A percentile compares a stretch with the other conserved stretches of the same genome.
Conservation (phyloP, 1,140 invertebrate species). For the Drosophila miranda region DNA sequence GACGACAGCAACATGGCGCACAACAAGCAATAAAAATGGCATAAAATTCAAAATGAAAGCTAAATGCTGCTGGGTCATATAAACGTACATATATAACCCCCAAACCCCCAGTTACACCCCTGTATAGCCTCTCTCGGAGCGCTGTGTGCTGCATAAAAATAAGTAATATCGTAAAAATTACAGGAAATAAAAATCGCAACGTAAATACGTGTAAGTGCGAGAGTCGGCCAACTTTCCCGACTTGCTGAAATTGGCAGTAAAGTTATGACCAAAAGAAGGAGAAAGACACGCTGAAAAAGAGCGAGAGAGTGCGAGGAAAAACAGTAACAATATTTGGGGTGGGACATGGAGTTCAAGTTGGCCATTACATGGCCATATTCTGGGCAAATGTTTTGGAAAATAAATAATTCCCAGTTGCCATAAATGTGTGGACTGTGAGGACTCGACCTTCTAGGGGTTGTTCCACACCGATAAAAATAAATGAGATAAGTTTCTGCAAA, state of each 20-base stretch:
- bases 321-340: constrained; percentile 24
- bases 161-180: constrained; percentile 81
- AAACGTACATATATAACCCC: constrained; percentile 3
- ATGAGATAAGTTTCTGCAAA: constrained; percentile 39
- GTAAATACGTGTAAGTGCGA: constrained; percentile 78
- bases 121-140: constrained; percentile 18
- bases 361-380: constrained; percentile 56
- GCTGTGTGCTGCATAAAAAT: constrained; percentile 77
- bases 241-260: constrained; percentile 72
- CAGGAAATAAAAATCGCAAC: constrained; percentile 79
- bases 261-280: constrained; percentile 61
- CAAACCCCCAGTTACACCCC: not conserved
- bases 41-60: constrained; percentile 79
- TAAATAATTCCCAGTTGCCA: constrained; percentile 51
- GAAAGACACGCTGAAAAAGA: constrained; percentile 15
- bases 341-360: constrained; percentile 56
- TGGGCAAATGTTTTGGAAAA: constrained; percentile 56
- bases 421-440: constrained; percentile 40
- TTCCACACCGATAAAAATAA: constrained; percentile 35
- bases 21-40: constrained; percentile 69
- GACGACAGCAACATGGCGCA: constrained; percentile 50
- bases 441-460: not conserved
- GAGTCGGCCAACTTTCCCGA: constrained; percentile 71
- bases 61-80: constrained; percentile 47
- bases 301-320: constrained; percentile 36